Evolutionary conservation across 2,113 vertebrate species (phyloP).

Genomic region (Theropithecus gelada): DNA sequence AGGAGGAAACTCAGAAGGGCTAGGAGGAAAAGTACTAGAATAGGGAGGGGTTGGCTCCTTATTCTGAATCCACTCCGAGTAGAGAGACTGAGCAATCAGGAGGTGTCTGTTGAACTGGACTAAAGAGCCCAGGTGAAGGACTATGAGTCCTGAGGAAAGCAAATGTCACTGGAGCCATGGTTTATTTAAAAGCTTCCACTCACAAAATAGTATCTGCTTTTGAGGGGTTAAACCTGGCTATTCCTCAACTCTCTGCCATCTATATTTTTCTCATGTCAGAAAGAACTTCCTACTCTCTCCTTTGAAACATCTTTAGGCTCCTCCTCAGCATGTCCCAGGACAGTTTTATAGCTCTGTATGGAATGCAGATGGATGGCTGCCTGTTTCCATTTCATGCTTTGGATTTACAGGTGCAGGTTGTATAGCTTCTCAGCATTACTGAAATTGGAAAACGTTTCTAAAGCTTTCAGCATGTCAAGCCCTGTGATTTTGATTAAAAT

Average conservation of each 20-base stretch:
- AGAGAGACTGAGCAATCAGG: not conserved
- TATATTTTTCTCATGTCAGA: not conserved
- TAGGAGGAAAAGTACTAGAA: not conserved
- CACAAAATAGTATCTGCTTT: not conserved
- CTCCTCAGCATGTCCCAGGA: not conserved
- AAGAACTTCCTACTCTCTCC: not conserved
- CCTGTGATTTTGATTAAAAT: slow-evolving; percentile 78
- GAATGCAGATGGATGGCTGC: slow-evolving; percentile 68
- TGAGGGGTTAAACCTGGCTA: not conserved
- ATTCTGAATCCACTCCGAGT: not conserved
- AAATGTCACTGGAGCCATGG: not conserved
- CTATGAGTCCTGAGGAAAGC: not conserved
- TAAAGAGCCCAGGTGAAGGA: not conserved
- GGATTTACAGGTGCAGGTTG: slow-evolving; percentile 79
- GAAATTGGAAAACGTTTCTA: slow-evolving; percentile 80
- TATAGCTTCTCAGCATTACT: slow-evolving; percentile 71
- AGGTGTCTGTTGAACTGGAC: not conserved
- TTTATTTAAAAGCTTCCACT: not conserved
- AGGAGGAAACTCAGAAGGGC: not conserved
- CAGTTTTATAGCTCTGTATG: slow-evolving; percentile 69
- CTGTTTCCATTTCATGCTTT: slow-evolving; percentile 76
- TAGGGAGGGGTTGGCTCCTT: not conserved
- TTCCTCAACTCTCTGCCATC: not conserved
- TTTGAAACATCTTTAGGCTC: not conserved
- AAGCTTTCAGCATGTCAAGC: slow-evolving; percentile 70